Conservation (phyloP, 2,797 vertebrate genomes). For the Falco concolor region DNA sequence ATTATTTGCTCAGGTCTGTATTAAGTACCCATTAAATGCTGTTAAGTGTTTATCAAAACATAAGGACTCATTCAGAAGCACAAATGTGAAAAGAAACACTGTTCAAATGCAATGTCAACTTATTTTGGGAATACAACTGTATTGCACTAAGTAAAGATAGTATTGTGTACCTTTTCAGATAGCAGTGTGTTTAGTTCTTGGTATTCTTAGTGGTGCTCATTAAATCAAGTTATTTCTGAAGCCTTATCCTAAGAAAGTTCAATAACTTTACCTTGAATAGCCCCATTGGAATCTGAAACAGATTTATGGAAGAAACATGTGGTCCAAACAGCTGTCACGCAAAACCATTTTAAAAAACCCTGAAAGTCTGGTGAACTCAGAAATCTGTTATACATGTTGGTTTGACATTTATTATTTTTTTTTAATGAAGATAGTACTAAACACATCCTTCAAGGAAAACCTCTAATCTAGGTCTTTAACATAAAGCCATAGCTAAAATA, state of each 20-base stretch:
- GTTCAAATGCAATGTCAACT: neutral
- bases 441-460: neutral
- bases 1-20: neutral
- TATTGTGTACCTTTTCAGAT: neutral
- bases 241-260: neutral
- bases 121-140: neutral
- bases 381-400: neutral
- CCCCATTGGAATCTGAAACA: conserved; percentile 15
- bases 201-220: neutral
- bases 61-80: neutral
- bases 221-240: neutral
- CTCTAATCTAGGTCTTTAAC: neutral
- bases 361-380: neutral
- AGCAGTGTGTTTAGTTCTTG: neutral
- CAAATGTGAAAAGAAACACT: neutral
- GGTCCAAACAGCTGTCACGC: neutral
- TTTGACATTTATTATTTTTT: neutral
- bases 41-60: neutral
- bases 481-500: neutral
- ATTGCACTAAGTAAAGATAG: neutral
- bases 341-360: neutral
- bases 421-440: neutral
- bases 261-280: conserved; percentile 22
- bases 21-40: neutral
- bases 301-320: conserved; percentile 23